phyloP scores from a whole-genome alignment of 2,113 vertebrate genomes.

The Cebidichthys violaceus region DNA sequence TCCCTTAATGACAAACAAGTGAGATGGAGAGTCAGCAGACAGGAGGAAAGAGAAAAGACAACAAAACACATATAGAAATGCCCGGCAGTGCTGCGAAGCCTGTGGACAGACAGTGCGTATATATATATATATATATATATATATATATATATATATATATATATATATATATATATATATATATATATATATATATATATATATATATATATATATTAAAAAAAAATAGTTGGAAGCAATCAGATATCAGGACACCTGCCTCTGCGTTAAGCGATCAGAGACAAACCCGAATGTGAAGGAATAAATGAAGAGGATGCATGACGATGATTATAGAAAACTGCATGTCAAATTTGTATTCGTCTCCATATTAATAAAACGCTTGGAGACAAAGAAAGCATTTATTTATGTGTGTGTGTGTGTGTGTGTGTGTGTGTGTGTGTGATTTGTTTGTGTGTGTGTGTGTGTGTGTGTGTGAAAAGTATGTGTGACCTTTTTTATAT shows the following conservation, averaged over 20 bases:
- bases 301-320: conserved; percentile 15
- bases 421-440: conserved; percentile 21
- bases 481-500: conserved; percentile 27
- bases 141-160: too few species aligned
- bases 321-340: neutral
- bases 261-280: neutral
- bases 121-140: too few species aligned
- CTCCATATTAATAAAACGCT: neutral
- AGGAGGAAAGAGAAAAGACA: conserved; percentile 24
- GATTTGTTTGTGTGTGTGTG: conserved; percentile 8
- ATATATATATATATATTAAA: too few species aligned
- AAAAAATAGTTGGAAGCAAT: neutral
- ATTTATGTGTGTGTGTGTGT: conserved; percentile 16
- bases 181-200: too few species aligned
- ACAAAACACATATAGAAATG: neutral
- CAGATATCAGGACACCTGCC: neutral
- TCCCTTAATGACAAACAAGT: conserved; percentile 65
- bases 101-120: neutral
- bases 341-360: conserved; percentile 22
- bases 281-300: neutral
- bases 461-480: neutral
- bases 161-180: too few species aligned
- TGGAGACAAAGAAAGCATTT: conserved; percentile 34
- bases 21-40: conserved; percentile 56
- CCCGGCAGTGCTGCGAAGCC: neutral